Base-by-base conservation (phyloP, 2,113 vertebrate genomes). In the Stigmatopora nigra region DNA sequence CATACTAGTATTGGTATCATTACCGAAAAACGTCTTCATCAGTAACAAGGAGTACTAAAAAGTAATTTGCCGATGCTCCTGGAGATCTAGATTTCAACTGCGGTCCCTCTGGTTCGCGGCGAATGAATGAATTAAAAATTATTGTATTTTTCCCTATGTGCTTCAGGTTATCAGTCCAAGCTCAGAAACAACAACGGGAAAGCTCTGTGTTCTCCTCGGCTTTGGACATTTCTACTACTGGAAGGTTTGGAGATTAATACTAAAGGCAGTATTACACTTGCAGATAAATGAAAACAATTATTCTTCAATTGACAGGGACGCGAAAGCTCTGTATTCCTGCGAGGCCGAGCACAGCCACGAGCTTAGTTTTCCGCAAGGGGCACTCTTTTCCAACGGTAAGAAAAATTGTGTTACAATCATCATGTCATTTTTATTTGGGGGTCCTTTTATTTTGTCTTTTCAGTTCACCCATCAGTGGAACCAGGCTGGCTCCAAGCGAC, bases 401-500 rank as follows among this genome's bases (percentile, higher is more conserved):
- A 59, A 19, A 49, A 15, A 6, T 10, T 1, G 38, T 41, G 9
- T 41, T 41, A 41, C 9, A 41, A 41, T 41, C 25, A 31, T 51
- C 25, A 31, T 51, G 17, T 20, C 10, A 13, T 4, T 15, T 12
- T 25, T 14, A 25, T 25, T 14, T 55, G 2, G 25, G 25, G 25
- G 3, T 1, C 2, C 25, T 5, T 55, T 13, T 31, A 77, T 75
- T 81, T 67, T 69, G 75, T 86, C 72, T 79, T 7, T 20, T 44
- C 89, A 98, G 96, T 99, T 25, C 92, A 95, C 76, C 89, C 94
- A 0, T 99, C 96, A 47, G 95, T 98, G 89, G 95, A 99, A 86
- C 96, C 96, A 41, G 96, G 96, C 19, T 99, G 96, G 96, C 89
- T 99, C 76, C 97, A 98, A 87, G 96, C 95, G 62, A 96, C 96